Percentiles rank a stretch among this genome's conserved stretches.
These are phyloP conservation scores for Villa cingulata DNA, from an alignment of 2,888 invertebrate genomes.

Conservation along the genomic window DNA sequence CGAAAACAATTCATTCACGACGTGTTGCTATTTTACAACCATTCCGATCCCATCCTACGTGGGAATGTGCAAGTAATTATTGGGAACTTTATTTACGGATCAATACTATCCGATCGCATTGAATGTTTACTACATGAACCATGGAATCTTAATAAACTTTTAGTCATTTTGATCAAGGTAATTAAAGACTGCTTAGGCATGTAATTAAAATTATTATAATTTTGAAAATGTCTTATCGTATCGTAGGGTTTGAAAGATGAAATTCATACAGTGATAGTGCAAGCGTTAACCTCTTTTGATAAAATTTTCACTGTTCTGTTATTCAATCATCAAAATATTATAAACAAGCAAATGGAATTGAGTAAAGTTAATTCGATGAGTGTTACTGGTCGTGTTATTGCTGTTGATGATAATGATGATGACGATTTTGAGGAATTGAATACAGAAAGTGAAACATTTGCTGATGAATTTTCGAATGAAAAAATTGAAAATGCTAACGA, in stretches of 20 bases:
- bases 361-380: not conserved
- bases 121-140: constrained; percentile 5
- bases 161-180: constrained; percentile 32
- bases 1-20: constrained; percentile 22
- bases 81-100: constrained; percentile 26
- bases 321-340: constrained; percentile 13
- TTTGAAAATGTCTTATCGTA: no score
- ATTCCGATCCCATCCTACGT: constrained; percentile 33
- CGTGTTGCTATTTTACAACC: constrained; percentile 30
- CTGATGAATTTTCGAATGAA: not conserved
- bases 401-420: not conserved
- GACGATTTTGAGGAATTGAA: not conserved
- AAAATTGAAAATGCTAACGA: not conserved
- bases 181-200: constrained; percentile 15
- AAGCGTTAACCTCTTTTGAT: constrained; percentile 35
- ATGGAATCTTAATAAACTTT: constrained; percentile 24
- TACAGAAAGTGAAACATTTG: not conserved
- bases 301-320: constrained; percentile 34
- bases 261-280: constrained; percentile 37
- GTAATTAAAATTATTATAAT: constrained; percentile 3
- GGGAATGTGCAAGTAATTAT: constrained; percentile 33
- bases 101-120: not conserved
- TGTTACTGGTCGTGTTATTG: not conserved
- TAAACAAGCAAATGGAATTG: not conserved
- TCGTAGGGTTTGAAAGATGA: constrained; percentile 34